A percentile compares a stretch with the other conserved stretches of the same genome.
phyloP scores from a whole-genome alignment of 2,113 vertebrate species.

The Corydoras maculifer region DNA sequence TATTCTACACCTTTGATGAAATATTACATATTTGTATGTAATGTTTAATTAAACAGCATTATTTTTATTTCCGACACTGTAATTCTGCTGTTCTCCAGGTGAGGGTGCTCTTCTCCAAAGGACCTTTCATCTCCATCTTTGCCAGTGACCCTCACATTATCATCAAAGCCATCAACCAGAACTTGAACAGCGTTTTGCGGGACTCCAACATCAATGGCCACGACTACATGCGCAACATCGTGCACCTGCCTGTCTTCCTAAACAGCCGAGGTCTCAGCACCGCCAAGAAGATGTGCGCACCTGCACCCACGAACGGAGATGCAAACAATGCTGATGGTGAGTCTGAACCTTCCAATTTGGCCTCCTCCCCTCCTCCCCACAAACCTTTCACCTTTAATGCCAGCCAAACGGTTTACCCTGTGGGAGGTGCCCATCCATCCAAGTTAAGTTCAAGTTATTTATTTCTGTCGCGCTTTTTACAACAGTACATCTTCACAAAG shows the following conservation, averaged over 20 bases:
- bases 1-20: not conserved
- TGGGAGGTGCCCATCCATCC: no score
- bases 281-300: constrained; percentile 76
- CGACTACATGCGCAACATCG: constrained; percentile 97
- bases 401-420: no score
- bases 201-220: constrained; percentile 99
- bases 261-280: constrained; percentile 88
- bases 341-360: no score
- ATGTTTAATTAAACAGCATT: no score
- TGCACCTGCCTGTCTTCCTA: constrained; percentile 92
- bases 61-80: no score
- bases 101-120: constrained; percentile 92
- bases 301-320: constrained; percentile 76
- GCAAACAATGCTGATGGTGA: constrained; percentile 64
- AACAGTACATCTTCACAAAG: no score
- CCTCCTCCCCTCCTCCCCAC: no score
- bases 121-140: constrained; percentile 95
- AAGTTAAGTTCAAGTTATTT: not conserved
- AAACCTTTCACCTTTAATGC: no score
- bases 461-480: no score
- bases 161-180: constrained; percentile 98
- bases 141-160: constrained; percentile 98
- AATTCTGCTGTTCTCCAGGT: constrained; percentile 64
- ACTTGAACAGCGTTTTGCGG: constrained; percentile 92
- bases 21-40: not conserved